Percentiles rank a stretch among this genome's conserved stretches.
These are phyloP conservation scores for Acronicta leporina DNA, from an alignment of 2,888 invertebrate genomes.

Conservation along the genomic window DNA sequence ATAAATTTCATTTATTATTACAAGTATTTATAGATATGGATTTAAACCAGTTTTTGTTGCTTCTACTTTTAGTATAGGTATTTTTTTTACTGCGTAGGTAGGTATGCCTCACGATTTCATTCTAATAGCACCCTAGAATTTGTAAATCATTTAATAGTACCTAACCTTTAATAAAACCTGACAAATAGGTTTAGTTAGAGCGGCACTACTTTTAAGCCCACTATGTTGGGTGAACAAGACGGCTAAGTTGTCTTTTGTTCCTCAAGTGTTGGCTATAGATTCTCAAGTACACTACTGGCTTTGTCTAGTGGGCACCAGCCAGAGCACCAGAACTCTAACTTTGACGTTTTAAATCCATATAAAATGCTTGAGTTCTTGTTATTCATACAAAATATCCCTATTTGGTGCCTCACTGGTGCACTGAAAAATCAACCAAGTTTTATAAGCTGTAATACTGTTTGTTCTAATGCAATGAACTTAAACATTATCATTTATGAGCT, in stretches of 20 bases:
- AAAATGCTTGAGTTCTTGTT: background rate
- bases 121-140: too few species aligned
- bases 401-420: too few species aligned
- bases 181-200: constrained; percentile 36
- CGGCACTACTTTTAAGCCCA: constrained; percentile 21
- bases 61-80: too few species aligned
- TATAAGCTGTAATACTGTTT: too few species aligned
- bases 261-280: constrained; percentile 48
- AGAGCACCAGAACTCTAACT: constrained; percentile 46
- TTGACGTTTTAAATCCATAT: constrained; percentile 31
- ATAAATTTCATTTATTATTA: too few species aligned
- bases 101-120: too few species aligned
- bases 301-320: constrained; percentile 67
- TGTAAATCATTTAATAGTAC: too few species aligned
- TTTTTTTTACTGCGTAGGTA: too few species aligned
- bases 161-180: background rate
- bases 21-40: too few species aligned
- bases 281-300: constrained; percentile 55
- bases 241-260: constrained; percentile 60
- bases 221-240: constrained; percentile 28
- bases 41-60: too few species aligned
- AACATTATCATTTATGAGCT: constrained; percentile 10
- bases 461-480: constrained; percentile 1
- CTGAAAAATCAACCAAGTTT: too few species aligned
- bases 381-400: background rate